Evolutionary conservation across 2,113 vertebrate genomes (phyloP), one percentile per base, ranked within the genome.

Genomic region (Malaclemys terrapin): DNA sequence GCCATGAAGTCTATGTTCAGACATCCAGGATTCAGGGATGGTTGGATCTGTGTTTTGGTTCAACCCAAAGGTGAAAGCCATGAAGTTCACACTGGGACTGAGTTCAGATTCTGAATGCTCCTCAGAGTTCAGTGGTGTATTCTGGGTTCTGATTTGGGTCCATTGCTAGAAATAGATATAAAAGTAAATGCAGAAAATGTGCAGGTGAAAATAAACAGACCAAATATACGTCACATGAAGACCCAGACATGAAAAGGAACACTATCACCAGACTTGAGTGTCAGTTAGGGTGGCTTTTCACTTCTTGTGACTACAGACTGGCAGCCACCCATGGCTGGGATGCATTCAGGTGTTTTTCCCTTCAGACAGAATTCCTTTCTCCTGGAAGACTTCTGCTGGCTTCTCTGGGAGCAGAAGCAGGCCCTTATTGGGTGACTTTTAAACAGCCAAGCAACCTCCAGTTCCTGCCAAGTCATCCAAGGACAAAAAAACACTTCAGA

Each of bases 321-420:
- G 88, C 88, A 93, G 65, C 75, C 84, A 62, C 31, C 14, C 0
- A 75, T 95, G 91, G 5, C 86, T 93, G 86, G 59, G n/a, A 69
- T 89, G 80, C 31, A 0, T 49, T 53, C 82, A 93, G 88, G 88
- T 91, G 91, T 89, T 96, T 97, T 97, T 93, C 96, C 90, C 56
- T 89, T 85, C 82, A 95, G 59, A 35, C 42, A 87, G 54, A 19
- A 62, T 1, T 82, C 91, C 25, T 95, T 91, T 76, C 88, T 84
- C 42, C 49, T 72, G 4, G n/a, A 91, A 69, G 95, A 80, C 54
- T 80, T 94, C 82, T 72, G 75, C 27, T 93, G 91, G 11, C 88
- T 91, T 93, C 59, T 49, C 59, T 93, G 31, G 93, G 80, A 0
- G 0, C 88, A 82, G 69, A 93, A 80, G 93, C 78, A 78, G 72